Evolutionary conservation across 2,113 vertebrate genomes (phyloP).

Genomic region (Bufo gargarizans): DNA sequence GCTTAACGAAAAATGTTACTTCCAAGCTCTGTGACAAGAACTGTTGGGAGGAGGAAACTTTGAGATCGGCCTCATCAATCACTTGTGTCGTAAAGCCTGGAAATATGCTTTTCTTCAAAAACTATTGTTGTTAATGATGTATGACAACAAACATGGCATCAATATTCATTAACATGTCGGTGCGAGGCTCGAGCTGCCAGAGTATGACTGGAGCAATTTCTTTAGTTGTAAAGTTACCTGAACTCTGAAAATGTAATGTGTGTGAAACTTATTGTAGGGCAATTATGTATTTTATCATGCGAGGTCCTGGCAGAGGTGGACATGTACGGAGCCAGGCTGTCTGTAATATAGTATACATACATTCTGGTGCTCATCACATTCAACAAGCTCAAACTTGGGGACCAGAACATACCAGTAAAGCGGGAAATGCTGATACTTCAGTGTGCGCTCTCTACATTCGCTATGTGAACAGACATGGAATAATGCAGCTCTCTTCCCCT

Average conservation of each 20-base stretch:
- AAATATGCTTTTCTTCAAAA: constrained; percentile 50
- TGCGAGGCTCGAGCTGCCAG: constrained; percentile 1
- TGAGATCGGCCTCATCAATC: constrained; percentile 22
- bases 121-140: constrained; percentile 56
- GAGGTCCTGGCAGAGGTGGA: background rate
- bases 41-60: background rate
- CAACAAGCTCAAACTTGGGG: background rate
- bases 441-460: background rate
- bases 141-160: constrained; percentile 52
- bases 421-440: background rate
- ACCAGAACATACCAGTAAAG: background rate
- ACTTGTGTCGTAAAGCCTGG: constrained; percentile 19
- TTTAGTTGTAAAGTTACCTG: background rate
- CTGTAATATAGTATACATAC: background rate
- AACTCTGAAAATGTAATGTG: background rate
- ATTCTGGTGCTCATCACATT: background rate
- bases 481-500: background rate
- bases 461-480: background rate
- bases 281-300: background rate
- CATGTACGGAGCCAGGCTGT: background rate
- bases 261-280: background rate
- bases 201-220: constrained; percentile 40
- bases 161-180: constrained; percentile 51
- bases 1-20: background rate
- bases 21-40: background rate